Conservation (phyloP, 2,113 vertebrate species). For the Oryzias javanicus region DNA sequence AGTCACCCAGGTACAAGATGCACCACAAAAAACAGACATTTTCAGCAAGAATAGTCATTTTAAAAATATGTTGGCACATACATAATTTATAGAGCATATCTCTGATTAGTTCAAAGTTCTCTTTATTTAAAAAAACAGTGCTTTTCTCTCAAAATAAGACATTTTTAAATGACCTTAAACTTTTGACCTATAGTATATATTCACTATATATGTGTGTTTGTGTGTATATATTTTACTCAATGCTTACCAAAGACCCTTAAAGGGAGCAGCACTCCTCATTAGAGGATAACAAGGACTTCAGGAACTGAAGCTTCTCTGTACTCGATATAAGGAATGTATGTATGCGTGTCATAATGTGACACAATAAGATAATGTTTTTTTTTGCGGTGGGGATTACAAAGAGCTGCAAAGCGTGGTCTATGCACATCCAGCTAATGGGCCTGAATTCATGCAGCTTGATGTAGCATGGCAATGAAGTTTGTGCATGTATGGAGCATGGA, state of each 20-base stretch:
- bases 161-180: too few species aligned
- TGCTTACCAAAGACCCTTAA: conserved; percentile 31
- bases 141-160: too few species aligned
- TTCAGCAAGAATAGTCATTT: too few species aligned
- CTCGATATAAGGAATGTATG: conserved; percentile 52
- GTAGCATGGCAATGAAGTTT: conserved; percentile 50
- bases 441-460: conserved; percentile 50
- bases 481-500: conserved; percentile 32
- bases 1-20: too few species aligned
- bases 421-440: conserved; percentile 27
- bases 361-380: conserved; percentile 50
- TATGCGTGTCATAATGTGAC: conserved; percentile 44
- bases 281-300: conserved; percentile 42
- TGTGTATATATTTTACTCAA: conserved; percentile 14
- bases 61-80: too few species aligned
- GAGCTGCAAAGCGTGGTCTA: conserved; percentile 35
- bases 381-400: conserved; percentile 34
- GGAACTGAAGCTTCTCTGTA: conserved; percentile 39
- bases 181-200: too few species aligned
- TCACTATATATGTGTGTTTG: too few species aligned
- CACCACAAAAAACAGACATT: too few species aligned
- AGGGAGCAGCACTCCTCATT: conserved; percentile 16
- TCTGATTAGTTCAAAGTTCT: too few species aligned
- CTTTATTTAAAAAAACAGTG: too few species aligned
- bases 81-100: too few species aligned